Percentiles rank a stretch among this genome's conserved stretches.
phyloP scores from a whole-genome alignment of 2,888 invertebrate species.

The Plebejus anna region DNA sequence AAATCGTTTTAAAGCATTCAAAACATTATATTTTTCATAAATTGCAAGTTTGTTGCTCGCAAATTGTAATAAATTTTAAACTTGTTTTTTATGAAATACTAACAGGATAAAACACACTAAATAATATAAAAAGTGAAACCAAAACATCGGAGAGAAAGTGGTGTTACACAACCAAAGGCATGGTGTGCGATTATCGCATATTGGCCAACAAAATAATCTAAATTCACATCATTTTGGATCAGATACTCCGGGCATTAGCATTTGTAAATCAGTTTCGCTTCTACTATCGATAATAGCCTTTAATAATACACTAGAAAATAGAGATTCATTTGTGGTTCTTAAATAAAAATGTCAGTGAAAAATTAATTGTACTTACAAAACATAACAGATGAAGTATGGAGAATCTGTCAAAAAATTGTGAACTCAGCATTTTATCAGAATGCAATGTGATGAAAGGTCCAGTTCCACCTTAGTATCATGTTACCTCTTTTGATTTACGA shows the following conservation, averaged over 20 bases:
- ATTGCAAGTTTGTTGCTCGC: not conserved
- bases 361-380: too few relatives aligned
- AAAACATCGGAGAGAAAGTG: slow-evolving; percentile 4
- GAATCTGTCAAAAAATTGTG: too few relatives aligned
- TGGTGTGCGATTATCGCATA: not conserved
- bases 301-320: not conserved
- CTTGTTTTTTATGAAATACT: not conserved
- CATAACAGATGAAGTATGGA: too few relatives aligned
- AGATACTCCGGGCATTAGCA: not conserved
- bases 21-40: not conserved
- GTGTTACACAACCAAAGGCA: slow-evolving; percentile 12
- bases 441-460: too few relatives aligned
- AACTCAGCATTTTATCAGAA: too few relatives aligned
- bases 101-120: not conserved
- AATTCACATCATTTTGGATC: slow-evolving; percentile 18
- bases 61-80: not conserved
- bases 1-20: not conserved
- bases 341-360: too few relatives aligned
- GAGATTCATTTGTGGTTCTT: too few relatives aligned
- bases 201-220: slow-evolving; percentile 24
- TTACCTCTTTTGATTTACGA: too few relatives aligned
- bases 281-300: not conserved
- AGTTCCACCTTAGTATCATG: too few relatives aligned
- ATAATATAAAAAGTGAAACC: slow-evolving; percentile 25
- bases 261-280: not conserved